Percentiles rank a stretch among this genome's conserved stretches.
phyloP scores from a whole-genome alignment of 2,797 vertebrate genomes.

The Cyprinella venusta region DNA sequence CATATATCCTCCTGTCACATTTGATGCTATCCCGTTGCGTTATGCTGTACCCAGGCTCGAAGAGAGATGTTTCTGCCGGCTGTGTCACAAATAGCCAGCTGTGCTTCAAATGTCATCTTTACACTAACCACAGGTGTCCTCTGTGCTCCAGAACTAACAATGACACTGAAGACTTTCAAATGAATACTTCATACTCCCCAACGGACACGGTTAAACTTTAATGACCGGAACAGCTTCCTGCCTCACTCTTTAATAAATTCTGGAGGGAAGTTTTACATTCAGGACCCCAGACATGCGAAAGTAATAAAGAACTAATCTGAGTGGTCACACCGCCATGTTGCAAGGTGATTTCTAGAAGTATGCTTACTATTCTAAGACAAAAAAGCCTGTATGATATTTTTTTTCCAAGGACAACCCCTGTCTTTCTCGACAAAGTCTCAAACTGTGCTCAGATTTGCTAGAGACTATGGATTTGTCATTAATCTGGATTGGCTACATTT shows the following conservation, averaged over 20 bases:
- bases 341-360: neutral
- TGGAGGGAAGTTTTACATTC: neutral
- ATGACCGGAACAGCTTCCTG: neutral
- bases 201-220: neutral
- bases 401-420: neutral
- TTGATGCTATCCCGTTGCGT: neutral
- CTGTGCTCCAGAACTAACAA: slow-evolving; percentile 8
- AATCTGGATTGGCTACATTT: neutral
- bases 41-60: neutral
- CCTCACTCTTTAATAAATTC: neutral
- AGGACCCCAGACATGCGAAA: neutral
- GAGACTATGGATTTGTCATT: too few relatives aligned
- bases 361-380: neutral
- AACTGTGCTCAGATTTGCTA: neutral
- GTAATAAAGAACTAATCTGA: neutral
- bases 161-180: neutral
- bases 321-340: neutral
- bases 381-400: neutral
- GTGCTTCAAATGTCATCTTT: slow-evolving; percentile 7
- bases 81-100: slow-evolving; percentile 2
- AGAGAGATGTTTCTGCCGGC: slow-evolving; percentile 6
- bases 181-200: neutral
- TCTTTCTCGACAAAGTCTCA: neutral
- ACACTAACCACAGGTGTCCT: neutral
- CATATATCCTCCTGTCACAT: neutral